Percentiles rank a stretch among this genome's conserved stretches.
Evolutionary conservation across 2,113 vertebrate genomes (phyloP).

Genomic region (Austrofundulus limnaeus): DNA sequence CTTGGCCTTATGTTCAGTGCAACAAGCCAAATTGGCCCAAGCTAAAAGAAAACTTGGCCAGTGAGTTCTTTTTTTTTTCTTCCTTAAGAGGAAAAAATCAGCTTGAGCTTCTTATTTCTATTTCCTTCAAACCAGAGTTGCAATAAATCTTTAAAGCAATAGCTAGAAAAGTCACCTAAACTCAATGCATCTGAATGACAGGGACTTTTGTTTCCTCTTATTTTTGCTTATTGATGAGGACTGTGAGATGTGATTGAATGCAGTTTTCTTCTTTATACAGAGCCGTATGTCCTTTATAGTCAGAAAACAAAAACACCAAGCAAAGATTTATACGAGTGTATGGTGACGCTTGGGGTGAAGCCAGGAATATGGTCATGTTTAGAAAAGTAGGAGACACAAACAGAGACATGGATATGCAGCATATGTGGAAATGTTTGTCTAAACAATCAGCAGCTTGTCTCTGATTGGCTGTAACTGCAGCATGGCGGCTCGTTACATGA

Average conservation of each 20-base stretch:
- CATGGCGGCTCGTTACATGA: neutral
- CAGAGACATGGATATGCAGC: neutral
- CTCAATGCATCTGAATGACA: neutral
- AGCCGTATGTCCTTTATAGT: too few relatives aligned
- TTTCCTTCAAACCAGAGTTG: neutral
- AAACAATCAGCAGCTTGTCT: neutral
- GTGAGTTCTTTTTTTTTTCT: slow-evolving; percentile 24
- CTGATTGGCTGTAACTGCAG: neutral
- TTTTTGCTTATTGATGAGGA: neutral
- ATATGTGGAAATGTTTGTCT: neutral
- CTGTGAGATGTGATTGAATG: neutral
- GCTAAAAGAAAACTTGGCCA: slow-evolving; percentile 22
- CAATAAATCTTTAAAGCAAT: neutral
- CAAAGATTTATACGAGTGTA: neutral
- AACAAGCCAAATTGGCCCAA: slow-evolving; percentile 45
- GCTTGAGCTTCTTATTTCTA: neutral
- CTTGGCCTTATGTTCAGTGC: slow-evolving; percentile 31
- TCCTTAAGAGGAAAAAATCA: neutral
- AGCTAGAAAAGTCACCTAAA: neutral
- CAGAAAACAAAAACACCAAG: neutral
- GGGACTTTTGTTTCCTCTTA: neutral
- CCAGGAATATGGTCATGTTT: neutral
- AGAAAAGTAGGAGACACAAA: too few relatives aligned
- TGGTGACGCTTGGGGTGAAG: neutral
- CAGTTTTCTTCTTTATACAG: neutral